Evolutionary conservation across 2,888 invertebrate species (phyloP), one percentile per base, ranked within the genome.

Genomic region (Drosophila paranaensis): DNA sequence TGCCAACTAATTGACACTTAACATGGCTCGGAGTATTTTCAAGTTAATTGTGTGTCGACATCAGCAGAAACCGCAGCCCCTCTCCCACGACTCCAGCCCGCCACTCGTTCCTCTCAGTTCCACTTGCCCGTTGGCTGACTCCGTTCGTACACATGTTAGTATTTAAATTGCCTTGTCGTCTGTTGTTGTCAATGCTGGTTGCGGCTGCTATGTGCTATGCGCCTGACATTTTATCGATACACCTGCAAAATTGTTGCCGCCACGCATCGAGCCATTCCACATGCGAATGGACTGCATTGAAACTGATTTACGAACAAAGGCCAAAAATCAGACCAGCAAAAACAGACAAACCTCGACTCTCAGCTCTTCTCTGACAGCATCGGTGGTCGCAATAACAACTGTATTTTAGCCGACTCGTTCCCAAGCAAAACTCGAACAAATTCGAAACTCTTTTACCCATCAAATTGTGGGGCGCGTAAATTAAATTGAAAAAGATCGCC

Each of bases 151-250:
- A 81, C 72, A 87, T 89, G 75, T 83, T 83, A 62, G 89, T 81
- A 83, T 89, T 84, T 89, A 85, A 83, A 89, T 90, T 85, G 90
- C 90, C 83, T 80, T 82, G 88, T 88, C 79, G 81, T 64, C 69
- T 69, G 81, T 60, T 71, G 67, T 60, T 68, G 82, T 81, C 65
- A 63, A 25, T 67, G 81, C 33, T 67, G 50, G 63, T 40, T 67
- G 50, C 71, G 56, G 69, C 60, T 71, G 68, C 61, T 67, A 60
- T 71, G 85, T 20, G 20, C 20, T 20, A 20, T 20, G 77, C 83
- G 72, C 58, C 73, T 77, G 89, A 88, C 90, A 86, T 82, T 90
- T 73, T 72, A 71, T 67, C 71, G 87, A 82, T 90, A 79, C 88
- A 90, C 86, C 89, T 85, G 77, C 82, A 45, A 64, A 55, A 72